phyloP scores from a whole-genome alignment of 2,888 invertebrate species.

The Megalurothrips usitatus region DNA sequence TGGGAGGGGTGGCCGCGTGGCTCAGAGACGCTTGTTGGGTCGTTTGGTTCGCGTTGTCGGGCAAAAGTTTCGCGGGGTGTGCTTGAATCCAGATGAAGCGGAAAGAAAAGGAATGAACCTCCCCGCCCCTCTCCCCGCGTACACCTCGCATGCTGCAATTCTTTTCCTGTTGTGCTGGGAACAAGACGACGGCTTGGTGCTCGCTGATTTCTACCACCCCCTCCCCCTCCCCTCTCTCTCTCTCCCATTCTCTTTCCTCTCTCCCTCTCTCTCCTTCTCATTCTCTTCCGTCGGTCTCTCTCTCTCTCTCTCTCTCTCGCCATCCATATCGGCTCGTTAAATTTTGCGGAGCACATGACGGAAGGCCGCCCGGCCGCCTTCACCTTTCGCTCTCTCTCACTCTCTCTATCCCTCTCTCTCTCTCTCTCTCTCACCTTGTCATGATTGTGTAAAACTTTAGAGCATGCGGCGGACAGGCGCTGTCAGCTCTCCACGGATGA shows the following conservation, averaged over 20 bases:
- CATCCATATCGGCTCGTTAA: neutral
- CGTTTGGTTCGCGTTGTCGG: too few species aligned
- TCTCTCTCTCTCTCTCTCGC: neutral
- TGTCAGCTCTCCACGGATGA: neutral
- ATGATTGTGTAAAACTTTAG: neutral
- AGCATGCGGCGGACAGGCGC: neutral
- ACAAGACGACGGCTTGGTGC: neutral
- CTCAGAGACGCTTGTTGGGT: too few species aligned
- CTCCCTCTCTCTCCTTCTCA: neutral
- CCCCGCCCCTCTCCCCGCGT: too few species aligned
- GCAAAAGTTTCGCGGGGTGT: too few species aligned
- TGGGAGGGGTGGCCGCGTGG: too few species aligned
- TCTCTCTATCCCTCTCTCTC: neutral
- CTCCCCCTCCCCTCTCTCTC: neutral
- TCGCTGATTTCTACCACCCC: too few species aligned
- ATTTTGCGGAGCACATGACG: neutral
- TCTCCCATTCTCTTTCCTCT: neutral
- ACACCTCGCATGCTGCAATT: too few species aligned
- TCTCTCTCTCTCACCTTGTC: neutral
- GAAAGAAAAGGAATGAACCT: too few species aligned
- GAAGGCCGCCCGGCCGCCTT: neutral
- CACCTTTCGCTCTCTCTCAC: neutral
- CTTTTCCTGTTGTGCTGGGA: too few species aligned
- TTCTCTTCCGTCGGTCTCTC: neutral
- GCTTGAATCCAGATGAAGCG: too few species aligned